Conservation (phyloP, 2,888 invertebrate species). For the Omphaloscelis lunosa region DNA sequence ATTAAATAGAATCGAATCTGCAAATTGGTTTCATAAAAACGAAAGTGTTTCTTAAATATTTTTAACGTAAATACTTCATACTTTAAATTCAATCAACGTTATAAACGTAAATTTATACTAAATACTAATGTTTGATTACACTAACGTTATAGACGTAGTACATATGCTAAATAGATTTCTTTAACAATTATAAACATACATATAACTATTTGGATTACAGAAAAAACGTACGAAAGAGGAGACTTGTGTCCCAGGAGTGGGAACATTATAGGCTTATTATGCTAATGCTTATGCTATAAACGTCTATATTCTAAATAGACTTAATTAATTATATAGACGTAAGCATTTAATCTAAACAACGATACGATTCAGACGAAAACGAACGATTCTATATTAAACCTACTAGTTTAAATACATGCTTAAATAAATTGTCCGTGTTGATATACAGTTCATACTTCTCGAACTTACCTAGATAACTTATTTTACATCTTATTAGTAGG, state of each 20-base stretch:
- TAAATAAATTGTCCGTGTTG: not conserved
- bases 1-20: conserved; percentile 1
- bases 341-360: not conserved
- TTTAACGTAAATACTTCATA: not conserved
- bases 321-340: not conserved
- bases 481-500: conserved; percentile 7
- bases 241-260: not conserved
- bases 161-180: not conserved
- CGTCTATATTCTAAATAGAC: not conserved
- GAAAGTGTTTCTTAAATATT: not conserved
- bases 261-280: not conserved
- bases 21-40: not conserved
- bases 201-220: not conserved
- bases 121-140: not conserved
- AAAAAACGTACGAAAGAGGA: not conserved
- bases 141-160: not conserved
- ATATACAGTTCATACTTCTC: not conserved
- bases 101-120: not conserved
- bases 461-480: not conserved
- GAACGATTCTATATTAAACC: not conserved
- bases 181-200: not conserved
- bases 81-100: not conserved
- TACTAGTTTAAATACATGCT: not conserved
- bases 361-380: not conserved
- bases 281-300: not conserved